Conservation (phyloP, 2,113 vertebrate genomes). For the Dunckerocampus dactyliophorus region DNA sequence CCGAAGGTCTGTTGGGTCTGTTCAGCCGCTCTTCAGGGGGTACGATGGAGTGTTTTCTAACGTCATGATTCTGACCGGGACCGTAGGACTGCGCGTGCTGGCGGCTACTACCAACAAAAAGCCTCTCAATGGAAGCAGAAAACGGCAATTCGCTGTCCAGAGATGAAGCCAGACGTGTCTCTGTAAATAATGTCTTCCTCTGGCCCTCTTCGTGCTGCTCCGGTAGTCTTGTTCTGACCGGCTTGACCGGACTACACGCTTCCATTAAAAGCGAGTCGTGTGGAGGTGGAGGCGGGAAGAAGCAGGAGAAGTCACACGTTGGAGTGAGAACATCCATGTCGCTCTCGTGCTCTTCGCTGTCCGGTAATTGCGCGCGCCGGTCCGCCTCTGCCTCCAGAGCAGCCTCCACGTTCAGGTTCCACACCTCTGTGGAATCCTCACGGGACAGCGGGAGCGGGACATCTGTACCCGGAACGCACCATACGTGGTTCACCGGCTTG, state of each 20-base stretch:
- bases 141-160: conserved; percentile 74
- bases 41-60: conserved; percentile 56
- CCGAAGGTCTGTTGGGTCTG: conserved; percentile 48
- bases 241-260: conserved; percentile 78
- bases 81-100: conserved; percentile 35
- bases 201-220: conserved; percentile 24
- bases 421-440: conserved; percentile 37
- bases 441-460: conserved; percentile 26
- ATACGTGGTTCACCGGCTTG: background rate
- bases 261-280: conserved; percentile 17
- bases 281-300: conserved; percentile 34
- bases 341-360: conserved; percentile 46
- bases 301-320: conserved; percentile 37
- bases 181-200: conserved; percentile 66
- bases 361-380: conserved; percentile 54
- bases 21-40: conserved; percentile 49
- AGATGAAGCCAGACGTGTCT: conserved; percentile 76
- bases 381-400: conserved; percentile 60
- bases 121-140: conserved; percentile 71
- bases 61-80: conserved; percentile 29
- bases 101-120: conserved; percentile 46
- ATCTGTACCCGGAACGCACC: background rate
- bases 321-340: conserved; percentile 48
- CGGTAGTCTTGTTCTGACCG: conserved; percentile 69
- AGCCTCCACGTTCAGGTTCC: conserved; percentile 60